phyloP scores from a whole-genome alignment of 2,797 vertebrate genomes.

The Pelochelys cantorii region DNA sequence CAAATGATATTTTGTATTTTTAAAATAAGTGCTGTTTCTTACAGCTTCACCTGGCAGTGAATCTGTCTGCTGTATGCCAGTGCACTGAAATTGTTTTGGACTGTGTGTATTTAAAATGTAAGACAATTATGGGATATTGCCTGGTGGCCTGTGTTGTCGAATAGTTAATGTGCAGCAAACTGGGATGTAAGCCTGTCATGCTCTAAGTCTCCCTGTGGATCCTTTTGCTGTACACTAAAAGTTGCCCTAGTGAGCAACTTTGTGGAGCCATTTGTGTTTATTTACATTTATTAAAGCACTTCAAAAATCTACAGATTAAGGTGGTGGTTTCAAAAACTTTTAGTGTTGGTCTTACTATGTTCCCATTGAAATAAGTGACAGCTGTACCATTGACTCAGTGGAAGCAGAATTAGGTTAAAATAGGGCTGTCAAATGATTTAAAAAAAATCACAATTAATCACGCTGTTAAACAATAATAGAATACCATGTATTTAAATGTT shows the following conservation, averaged over 20 bases:
- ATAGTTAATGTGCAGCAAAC: background rate
- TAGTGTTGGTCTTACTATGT: background rate
- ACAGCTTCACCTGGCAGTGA: background rate
- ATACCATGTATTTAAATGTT: too few species aligned
- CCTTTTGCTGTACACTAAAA: background rate
- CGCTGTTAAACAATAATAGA: too few species aligned
- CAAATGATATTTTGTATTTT: background rate
- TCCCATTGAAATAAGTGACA: background rate
- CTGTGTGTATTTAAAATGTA: background rate
- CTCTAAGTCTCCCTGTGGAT: background rate
- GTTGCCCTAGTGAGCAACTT: background rate
- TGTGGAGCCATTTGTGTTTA: background rate
- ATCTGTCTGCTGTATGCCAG: background rate
- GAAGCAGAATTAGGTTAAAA: background rate
- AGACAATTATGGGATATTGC: background rate
- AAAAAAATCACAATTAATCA: too few species aligned
- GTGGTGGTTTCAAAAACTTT: background rate
- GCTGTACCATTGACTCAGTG: fast-evolving
- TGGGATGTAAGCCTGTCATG: background rate
- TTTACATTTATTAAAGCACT: background rate
- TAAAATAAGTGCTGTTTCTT: background rate
- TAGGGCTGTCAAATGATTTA: too few species aligned
- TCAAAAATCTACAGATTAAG: background rate
- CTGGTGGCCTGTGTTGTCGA: fast-evolving
- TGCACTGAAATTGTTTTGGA: background rate